A percentile compares a stretch with the other conserved stretches of the same genome.
phyloP scores from a whole-genome alignment of 2,113 vertebrate species.

The Meleagris gallopavo region DNA sequence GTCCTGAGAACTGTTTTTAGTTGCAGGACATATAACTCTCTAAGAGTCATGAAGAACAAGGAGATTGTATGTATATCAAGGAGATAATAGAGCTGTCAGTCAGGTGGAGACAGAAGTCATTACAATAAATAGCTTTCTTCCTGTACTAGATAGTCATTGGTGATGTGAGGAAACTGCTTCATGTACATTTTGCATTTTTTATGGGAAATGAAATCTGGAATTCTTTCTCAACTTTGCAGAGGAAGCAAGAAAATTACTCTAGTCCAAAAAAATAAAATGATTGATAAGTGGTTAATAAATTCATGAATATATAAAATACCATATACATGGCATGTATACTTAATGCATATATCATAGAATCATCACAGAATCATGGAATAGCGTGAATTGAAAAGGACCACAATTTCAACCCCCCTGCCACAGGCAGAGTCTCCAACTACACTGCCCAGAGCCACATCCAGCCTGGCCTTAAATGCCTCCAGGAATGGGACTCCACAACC shows the following conservation, averaged over 20 bases:
- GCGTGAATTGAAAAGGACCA: too few relatives aligned
- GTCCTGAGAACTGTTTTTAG: not conserved
- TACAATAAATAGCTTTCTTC: not conserved
- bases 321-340: not conserved
- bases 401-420: too few relatives aligned
- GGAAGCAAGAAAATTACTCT: not conserved
- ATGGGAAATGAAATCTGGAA: fast-evolving
- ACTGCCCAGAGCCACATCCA: too few relatives aligned
- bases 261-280: not conserved
- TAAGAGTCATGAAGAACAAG: not conserved
- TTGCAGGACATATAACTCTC: not conserved
- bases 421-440: too few relatives aligned
- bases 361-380: too few relatives aligned
- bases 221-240: not conserved
- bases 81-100: conserved; percentile 1
- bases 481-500: too few relatives aligned
- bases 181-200: not conserved
- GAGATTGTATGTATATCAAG: not conserved
- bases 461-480: too few relatives aligned
- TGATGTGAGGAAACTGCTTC: not conserved
- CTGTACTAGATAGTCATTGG: not conserved
- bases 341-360: not conserved
- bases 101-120: not conserved
- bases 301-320: not conserved
- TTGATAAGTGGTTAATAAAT: not conserved